phyloP scores from a whole-genome alignment of 2,888 invertebrate genomes.

The Lithosia quadra region DNA sequence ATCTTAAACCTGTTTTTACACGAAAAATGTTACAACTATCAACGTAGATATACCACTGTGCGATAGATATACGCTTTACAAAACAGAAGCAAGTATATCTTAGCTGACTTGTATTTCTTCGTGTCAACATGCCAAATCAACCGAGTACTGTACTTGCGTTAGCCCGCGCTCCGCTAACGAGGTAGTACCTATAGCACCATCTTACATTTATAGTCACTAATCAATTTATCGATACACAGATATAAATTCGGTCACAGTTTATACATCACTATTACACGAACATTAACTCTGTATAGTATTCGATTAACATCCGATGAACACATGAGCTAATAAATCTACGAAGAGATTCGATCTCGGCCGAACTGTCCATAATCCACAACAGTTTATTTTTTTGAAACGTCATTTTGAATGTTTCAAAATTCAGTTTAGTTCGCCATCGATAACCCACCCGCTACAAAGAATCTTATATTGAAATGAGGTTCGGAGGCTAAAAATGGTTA shows the following conservation, averaged over 20 bases:
- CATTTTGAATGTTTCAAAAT: background rate
- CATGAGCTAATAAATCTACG: constrained; percentile 58
- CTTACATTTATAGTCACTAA: constrained; percentile 54
- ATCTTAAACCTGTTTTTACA: too few species aligned
- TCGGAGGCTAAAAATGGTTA: background rate
- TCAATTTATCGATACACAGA: constrained; percentile 58
- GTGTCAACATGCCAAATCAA: background rate
- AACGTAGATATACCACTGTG: background rate
- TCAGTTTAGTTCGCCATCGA: background rate
- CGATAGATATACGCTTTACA: background rate
- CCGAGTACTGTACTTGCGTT: constrained; percentile 32
- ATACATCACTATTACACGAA: constrained; percentile 61
- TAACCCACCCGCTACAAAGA: background rate
- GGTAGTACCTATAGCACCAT: constrained; percentile 73
- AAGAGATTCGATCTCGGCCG: constrained; percentile 27
- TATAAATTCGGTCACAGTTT: constrained; percentile 77
- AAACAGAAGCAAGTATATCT: background rate
- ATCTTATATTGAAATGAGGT: constrained; percentile 1
- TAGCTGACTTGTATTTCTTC: background rate
- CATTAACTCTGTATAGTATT: constrained; percentile 55
- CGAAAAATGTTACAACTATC: too few species aligned
- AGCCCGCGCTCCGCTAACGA: constrained; percentile 62
- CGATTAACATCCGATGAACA: constrained; percentile 64
- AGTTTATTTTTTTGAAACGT: background rate
- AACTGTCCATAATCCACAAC: background rate